phyloP scores from a whole-genome alignment of 1,140 invertebrate species.

The Anastatus disparis region DNA sequence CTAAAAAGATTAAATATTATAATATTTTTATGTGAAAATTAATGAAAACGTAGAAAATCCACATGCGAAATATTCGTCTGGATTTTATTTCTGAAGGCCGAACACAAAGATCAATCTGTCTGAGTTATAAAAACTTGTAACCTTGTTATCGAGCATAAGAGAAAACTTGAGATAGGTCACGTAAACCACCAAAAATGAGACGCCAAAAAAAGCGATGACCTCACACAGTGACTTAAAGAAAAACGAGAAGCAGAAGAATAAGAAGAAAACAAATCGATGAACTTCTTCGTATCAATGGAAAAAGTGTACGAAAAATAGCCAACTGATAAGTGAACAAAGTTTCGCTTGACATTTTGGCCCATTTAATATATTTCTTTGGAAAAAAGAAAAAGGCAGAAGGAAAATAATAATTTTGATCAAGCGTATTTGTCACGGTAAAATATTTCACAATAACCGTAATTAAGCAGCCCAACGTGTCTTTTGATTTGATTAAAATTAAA shows the following conservation, averaged over 20 bases:
- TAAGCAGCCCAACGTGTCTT: too few species aligned
- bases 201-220: background rate
- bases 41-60: background rate
- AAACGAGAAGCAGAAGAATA: too few species aligned
- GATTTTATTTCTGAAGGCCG: background rate
- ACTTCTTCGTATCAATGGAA: background rate
- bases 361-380: too few species aligned
- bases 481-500: too few species aligned
- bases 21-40: too few species aligned
- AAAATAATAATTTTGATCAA: too few species aligned
- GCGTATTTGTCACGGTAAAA: too few species aligned
- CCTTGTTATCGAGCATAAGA: conserved; percentile 2
- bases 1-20: too few species aligned
- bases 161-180: background rate
- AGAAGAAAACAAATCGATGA: background rate
- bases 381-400: too few species aligned
- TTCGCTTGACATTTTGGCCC: background rate
- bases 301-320: background rate
- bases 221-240: background rate
- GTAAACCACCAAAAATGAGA: background rate
- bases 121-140: background rate
- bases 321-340: background rate
- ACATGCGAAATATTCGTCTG: background rate
- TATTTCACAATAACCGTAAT: too few species aligned
- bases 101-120: background rate